These are phyloP conservation scores for Bellardia pandia DNA, from an alignment of 2,888 invertebrate genomes.

Conservation along the genomic window DNA sequence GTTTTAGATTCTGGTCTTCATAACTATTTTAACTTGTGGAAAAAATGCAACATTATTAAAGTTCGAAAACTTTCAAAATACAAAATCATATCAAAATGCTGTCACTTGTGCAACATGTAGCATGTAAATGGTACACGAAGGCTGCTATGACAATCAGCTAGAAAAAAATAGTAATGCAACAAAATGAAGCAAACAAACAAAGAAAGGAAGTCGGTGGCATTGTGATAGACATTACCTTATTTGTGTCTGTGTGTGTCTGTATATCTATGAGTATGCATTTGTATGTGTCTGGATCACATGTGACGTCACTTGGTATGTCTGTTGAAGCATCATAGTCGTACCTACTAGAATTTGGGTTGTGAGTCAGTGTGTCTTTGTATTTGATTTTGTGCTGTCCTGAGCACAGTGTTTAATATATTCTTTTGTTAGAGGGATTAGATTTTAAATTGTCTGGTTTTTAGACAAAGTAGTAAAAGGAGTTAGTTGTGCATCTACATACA, in stretches of 20 bases:
- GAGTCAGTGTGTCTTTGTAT: background rate
- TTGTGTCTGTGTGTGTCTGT: background rate
- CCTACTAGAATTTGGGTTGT: constrained; percentile 9
- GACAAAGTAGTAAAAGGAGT: background rate
- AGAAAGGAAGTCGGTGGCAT: constrained; percentile 33
- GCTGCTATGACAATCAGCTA: constrained; percentile 35
- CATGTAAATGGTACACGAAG: constrained; percentile 67
- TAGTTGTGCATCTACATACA: background rate
- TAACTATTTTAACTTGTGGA: background rate
- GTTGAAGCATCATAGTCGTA: background rate
- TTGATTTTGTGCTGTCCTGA: background rate
- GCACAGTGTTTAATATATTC: constrained; percentile 43
- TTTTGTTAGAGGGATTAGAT: constrained; percentile 5
- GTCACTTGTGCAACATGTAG: constrained; percentile 61
- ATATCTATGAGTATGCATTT: background rate
- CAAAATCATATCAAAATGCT: constrained; percentile 79
- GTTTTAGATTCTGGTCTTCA: background rate
- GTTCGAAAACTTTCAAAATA: constrained; percentile 74
- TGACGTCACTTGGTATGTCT: constrained; percentile 30
- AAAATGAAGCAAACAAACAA: constrained; percentile 42
- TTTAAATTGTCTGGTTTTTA: background rate
- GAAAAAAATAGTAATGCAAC: constrained; percentile 22
- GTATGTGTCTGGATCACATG: constrained; percentile 4
- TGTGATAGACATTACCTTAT: constrained; percentile 30
- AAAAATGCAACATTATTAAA: background rate